Evolutionary conservation across 2,113 vertebrate genomes (phyloP).

Genomic region (Dromas ardeola): DNA sequence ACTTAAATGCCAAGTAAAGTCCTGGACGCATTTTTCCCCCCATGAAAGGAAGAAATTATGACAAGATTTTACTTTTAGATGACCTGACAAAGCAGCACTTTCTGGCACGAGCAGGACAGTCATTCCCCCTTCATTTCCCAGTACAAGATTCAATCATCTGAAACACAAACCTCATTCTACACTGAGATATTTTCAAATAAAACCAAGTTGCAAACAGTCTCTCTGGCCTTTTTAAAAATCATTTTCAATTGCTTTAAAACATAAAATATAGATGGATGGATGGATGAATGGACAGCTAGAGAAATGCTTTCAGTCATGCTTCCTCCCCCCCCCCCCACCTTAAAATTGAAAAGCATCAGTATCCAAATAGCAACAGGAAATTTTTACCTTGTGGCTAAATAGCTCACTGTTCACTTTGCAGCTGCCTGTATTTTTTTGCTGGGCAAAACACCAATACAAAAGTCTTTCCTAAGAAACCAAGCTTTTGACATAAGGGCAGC

Average conservation of each 20-base stretch:
- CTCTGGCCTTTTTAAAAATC: slow-evolving; percentile 26
- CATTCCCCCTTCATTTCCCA: slow-evolving; percentile 8
- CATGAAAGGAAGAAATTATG: background rate
- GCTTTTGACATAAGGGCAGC: slow-evolving; percentile 62
- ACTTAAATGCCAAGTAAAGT: background rate
- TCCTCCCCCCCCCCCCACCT: background rate
- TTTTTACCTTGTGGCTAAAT: slow-evolving; percentile 64
- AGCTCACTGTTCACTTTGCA: slow-evolving; percentile 64
- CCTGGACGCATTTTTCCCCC: background rate
- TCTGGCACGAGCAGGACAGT: slow-evolving; percentile 7
- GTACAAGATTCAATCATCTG: slow-evolving; percentile 15
- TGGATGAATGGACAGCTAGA: slow-evolving; percentile 45
- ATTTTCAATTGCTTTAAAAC: background rate
- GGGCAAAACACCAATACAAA: slow-evolving; percentile 50
- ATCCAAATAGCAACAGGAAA: slow-evolving; percentile 63
- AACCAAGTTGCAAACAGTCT: slow-evolving; percentile 34
- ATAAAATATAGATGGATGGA: slow-evolving; percentile 32
- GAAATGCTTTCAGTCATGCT: slow-evolving; percentile 52
- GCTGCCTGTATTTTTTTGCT: slow-evolving; percentile 63
- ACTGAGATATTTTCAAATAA: background rate
- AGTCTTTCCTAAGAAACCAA: slow-evolving; percentile 63
- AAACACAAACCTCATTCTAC: slow-evolving; percentile 36
- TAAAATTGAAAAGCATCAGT: slow-evolving; percentile 57
- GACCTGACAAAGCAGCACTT: slow-evolving; percentile 11
- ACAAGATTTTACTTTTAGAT: slow-evolving; percentile 5